phyloP scores from a whole-genome alignment of 2,888 invertebrate species.

The Yponomeuta malinellus region DNA sequence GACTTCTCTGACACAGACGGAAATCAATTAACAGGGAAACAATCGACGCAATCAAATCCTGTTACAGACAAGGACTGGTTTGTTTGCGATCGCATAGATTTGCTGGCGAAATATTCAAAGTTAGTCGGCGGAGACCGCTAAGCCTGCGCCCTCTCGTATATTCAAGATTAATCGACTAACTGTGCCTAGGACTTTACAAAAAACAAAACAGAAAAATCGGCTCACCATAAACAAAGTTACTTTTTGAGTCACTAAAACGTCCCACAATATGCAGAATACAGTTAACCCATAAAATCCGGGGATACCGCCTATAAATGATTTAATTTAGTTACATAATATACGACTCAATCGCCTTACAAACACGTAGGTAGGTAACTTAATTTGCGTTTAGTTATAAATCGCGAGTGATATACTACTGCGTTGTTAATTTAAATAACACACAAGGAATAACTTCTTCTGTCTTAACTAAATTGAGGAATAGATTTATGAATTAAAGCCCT shows the following conservation, averaged over 20 bases:
- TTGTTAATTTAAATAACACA: conserved; percentile 1
- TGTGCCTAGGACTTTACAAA: not conserved
- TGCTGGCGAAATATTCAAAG: not conserved
- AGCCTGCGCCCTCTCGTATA: not conserved
- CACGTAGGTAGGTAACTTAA: not conserved
- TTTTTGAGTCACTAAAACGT: too few species aligned
- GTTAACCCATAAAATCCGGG: too few species aligned
- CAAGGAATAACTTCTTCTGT: not conserved
- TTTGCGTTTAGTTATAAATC: not conserved
- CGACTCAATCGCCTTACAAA: not conserved
- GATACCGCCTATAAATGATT: too few species aligned
- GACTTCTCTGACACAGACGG: not conserved
- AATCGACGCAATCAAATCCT: not conserved
- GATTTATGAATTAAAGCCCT: not conserved
- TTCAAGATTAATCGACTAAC: not conserved
- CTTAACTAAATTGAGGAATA: not conserved
- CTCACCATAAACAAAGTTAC: not conserved
- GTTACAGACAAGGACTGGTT: not conserved
- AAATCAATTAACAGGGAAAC: not conserved
- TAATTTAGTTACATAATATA: not conserved
- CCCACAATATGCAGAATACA: too few species aligned
- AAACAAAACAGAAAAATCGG: not conserved
- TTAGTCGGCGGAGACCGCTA: not conserved
- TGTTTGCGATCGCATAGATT: not conserved
- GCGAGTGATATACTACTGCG: not conserved